Base-by-base conservation (phyloP, 2,797 vertebrate genomes). In the Sebastiscus tertius region DNA sequence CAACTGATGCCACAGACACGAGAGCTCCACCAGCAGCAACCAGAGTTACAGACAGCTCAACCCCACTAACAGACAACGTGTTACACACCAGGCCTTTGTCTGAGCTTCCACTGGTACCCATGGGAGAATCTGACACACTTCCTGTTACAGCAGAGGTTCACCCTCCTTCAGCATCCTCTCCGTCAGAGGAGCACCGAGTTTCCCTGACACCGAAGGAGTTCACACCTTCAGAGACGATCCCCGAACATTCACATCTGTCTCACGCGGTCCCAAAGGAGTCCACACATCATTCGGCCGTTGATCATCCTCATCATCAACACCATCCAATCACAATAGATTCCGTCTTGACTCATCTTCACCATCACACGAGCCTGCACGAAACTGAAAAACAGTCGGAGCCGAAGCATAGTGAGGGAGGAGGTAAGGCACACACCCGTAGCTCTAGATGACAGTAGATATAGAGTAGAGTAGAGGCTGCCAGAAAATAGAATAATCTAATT, bases 1-100 rank as follows among this genome's bases (percentile, higher is more conserved):
- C 82, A 78, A 77, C 87, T 79, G 84, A 89, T 79, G 80, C 87
- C 77, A 80, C 86, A 82, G 89, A 85, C 84, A 79, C 54, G 42
- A 78, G 59, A 80, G 79, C 82, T 83, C 72, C 77, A 58, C 74
- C 82, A 9, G 75, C 83, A 73, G 36, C 79, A 80, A 70, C 60
- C 82, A 52, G 46, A 73, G 72, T 60, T 55, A 61, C 83, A 75
- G 63, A 80, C 64, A 71, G 73, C 88, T 87, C 82, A 49, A 52
- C 66, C 59, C 49, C 46, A 0, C 78, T 66, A 70, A 82, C 76
- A 74, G 63, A 89, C 77, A 66, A n/a, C 2, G 61, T 58, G 74
- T 70, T 88, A 83, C 75, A 88, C 84, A 77, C 64, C 69, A 33
- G 68, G 61, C 65, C 78, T 73, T 82, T 70, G 75, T 81, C 81